Conservation (phyloP, 2,797 vertebrate species). For the Ctenosaura bakeri region DNA sequence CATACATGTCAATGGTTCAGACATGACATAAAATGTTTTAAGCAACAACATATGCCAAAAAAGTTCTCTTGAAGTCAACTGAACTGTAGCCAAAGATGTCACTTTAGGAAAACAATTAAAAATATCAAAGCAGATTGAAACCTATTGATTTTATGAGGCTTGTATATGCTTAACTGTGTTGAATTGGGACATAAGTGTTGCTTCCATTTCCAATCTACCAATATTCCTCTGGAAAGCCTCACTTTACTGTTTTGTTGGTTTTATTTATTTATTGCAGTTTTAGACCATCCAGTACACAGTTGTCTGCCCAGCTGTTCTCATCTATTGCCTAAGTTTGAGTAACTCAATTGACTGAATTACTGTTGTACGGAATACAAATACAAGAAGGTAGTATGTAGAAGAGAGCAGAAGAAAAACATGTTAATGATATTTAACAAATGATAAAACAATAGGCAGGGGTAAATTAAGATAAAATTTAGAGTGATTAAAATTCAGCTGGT, state of each 20-base stretch:
- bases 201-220: background rate
- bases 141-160: background rate
- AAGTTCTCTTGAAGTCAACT: background rate
- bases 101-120: background rate
- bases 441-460: background rate
- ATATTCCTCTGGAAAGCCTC: background rate
- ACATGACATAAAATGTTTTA: too few relatives aligned
- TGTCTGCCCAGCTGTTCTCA: background rate
- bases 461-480: background rate
- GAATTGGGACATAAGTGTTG: background rate
- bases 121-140: background rate
- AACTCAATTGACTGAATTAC: background rate
- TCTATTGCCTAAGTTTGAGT: background rate
- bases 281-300: background rate
- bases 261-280: background rate
- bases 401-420: background rate
- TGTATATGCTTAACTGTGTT: background rate
- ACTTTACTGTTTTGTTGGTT: background rate
- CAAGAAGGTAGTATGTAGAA: too few relatives aligned
- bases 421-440: background rate
- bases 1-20: background rate
- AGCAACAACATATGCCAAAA: background rate
- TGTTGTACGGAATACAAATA: background rate
- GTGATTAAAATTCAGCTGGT: background rate
- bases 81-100: too few relatives aligned